Evolutionary conservation across 2,888 invertebrate genomes (phyloP).

Genomic region (Agrenia bidenticulata): DNA sequence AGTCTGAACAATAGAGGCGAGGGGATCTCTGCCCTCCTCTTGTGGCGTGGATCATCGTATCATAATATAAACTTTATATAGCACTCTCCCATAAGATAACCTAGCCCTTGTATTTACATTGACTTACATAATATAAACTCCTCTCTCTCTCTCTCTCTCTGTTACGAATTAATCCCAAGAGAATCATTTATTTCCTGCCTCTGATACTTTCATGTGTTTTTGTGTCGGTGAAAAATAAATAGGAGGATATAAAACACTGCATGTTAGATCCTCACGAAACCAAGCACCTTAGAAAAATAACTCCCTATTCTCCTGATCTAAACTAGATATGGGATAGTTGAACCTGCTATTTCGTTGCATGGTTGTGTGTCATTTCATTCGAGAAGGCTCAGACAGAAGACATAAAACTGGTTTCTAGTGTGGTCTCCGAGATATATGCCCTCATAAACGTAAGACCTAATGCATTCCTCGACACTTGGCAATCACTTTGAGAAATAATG

Average conservation of each 20-base stretch:
- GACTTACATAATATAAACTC: conserved; percentile 20
- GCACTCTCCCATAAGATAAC: too few relatives aligned
- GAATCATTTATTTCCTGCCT: conserved; percentile 14
- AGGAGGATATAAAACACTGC: conserved; percentile 13
- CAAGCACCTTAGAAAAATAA: too few relatives aligned
- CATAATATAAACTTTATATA: too few relatives aligned
- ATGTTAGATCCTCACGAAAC: too few relatives aligned
- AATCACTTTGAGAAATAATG: conserved; percentile 18
- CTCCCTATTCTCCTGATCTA: too few relatives aligned
- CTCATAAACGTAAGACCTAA: conserved; percentile 21
- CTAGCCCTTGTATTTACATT: conserved; percentile 12
- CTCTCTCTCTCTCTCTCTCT: background rate
- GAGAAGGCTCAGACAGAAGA: conserved; percentile 14
- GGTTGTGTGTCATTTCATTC: conserved; percentile 14
- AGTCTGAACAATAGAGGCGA: background rate
- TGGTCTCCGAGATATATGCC: conserved; percentile 18
- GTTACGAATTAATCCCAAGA: conserved; percentile 18
- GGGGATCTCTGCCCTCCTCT: too few relatives aligned
- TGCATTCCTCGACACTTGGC: conserved; percentile 24
- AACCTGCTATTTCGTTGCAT: conserved; percentile 7
- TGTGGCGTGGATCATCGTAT: too few relatives aligned
- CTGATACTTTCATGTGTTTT: conserved; percentile 17
- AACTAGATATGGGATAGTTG: too few relatives aligned
- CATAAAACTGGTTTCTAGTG: conserved; percentile 16
- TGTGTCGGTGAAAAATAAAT: conserved; percentile 12